These are phyloP conservation scores for Sesia apiformis DNA, from an alignment of 2,888 invertebrate species.

Conservation along the genomic window DNA sequence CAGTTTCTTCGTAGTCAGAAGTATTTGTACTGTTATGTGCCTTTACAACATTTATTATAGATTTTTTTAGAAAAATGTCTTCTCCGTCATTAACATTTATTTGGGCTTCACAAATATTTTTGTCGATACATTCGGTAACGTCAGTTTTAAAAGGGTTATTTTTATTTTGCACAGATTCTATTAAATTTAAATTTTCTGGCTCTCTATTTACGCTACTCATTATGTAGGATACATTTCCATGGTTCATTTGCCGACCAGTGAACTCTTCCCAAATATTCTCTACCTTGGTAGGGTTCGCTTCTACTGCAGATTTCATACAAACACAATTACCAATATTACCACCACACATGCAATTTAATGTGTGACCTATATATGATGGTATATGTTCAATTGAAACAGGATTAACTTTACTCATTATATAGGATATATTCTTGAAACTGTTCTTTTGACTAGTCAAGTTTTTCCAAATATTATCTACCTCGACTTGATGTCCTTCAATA, in stretches of 20 bases:
- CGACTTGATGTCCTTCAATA: conserved; percentile 20
- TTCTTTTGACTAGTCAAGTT: conserved; percentile 17
- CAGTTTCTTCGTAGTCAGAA: conserved; percentile 16
- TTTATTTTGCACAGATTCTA: too few relatives aligned
- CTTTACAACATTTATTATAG: conserved; percentile 15
- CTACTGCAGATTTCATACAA: neutral
- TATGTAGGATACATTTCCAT: too few relatives aligned
- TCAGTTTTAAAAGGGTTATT: neutral
- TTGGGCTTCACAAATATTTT: conserved; percentile 13
- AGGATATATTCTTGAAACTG: conserved; percentile 25
- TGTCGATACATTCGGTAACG: conserved; percentile 1
- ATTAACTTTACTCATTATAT: conserved; percentile 29
- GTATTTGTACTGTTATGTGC: conserved; percentile 21
- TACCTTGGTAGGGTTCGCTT: neutral
- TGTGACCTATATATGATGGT: neutral
- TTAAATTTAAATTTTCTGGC: too few relatives aligned
- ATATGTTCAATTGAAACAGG: conserved; percentile 1
- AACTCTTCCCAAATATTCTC: neutral
- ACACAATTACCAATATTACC: neutral
- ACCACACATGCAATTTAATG: neutral
- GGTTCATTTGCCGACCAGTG: neutral
- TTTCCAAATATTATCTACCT: conserved; percentile 32
- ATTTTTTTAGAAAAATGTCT: conserved; percentile 26
- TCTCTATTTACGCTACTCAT: too few relatives aligned
- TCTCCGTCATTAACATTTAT: conserved; percentile 14